Base-by-base conservation (phyloP, 2,113 vertebrate species). In the Dendrocopos noguchii region DNA sequence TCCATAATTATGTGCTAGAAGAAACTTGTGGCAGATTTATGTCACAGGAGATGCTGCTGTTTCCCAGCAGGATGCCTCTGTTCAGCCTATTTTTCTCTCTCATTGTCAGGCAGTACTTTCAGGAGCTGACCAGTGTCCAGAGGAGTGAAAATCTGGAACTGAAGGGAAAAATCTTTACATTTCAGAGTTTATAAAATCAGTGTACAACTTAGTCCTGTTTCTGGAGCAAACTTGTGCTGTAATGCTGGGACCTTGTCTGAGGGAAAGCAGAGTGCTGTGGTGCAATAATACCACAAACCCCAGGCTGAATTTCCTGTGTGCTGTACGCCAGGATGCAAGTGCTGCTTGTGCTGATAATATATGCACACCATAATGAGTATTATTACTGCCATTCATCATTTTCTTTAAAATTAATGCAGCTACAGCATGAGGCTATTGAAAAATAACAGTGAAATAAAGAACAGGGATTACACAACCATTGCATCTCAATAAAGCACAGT, bases 311-410 rank as follows among this genome's bases (percentile, higher is more conserved):
- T 87, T 84, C 44, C 61, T 68, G 24, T 34, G 15, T 70, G 52
- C 75, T 80, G 14, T 60, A 71, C 1, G 2, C 8, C 33, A 53
- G 71, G 60, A 34, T 9, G 20, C 15, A 92, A 78, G 16, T 61
- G 61, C 61, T 85, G 56, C 31, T 60, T 59, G 28, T 87, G 44
- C 68, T 83, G 27, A 77, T 91, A 91, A 94, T 89, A 44, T 60
- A 71, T 89, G 68, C 81, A 60, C 22, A 52, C 71, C 24, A 63
- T 87, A 80, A 91, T 85, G 60, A 60, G 19, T 80, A 67, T 77
- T 85, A 88, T 68, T 93, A 33, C 68, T 87, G 28, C 77, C 60
- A 56, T 89, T 90, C 89, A 67, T 90, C 8, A 83, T 77, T 90
- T 93, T 83, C 60, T 60, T 91, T 73, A 64, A 66, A 94, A 87